Conservation (phyloP, 2,797 vertebrate genomes). For the Sebastes variabilis region DNA sequence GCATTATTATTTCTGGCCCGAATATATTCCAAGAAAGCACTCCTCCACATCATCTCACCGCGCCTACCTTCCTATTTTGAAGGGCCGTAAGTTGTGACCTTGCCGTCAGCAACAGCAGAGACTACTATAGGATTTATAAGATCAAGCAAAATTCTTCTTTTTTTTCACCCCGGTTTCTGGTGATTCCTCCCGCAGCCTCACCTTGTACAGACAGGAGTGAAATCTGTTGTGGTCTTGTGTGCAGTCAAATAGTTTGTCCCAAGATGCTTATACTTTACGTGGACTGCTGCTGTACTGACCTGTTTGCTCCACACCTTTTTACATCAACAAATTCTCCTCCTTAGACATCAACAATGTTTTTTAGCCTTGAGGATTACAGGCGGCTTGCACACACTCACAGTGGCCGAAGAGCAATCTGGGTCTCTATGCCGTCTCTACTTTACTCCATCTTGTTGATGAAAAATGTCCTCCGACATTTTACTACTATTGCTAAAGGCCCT, state of each 20-base stretch:
- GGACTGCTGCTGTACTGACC: not conserved
- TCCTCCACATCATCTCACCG: not conserved
- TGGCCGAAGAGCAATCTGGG: not conserved
- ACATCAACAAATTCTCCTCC: not conserved
- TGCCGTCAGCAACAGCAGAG: conserved; percentile 4
- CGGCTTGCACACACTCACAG: not conserved
- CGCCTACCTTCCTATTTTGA: not conserved
- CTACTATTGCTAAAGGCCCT: not conserved
- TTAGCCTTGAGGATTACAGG: not conserved
- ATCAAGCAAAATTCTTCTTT: not conserved
- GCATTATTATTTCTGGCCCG: not conserved
- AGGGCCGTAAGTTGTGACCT: not conserved
- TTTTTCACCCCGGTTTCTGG: not conserved
- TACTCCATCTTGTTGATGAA: conserved; percentile 6
- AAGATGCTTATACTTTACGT: not conserved
- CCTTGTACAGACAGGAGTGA: not conserved
- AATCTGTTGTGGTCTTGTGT: not conserved
- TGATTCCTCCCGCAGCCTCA: not conserved
- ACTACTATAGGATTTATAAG: not conserved
- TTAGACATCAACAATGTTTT: not conserved
- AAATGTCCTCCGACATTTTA: not conserved
- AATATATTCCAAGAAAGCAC: not conserved
- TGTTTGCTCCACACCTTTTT: not conserved
- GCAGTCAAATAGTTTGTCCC: not conserved
- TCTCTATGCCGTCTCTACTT: not conserved